Evolutionary conservation across 1,140 invertebrate species (phyloP).

Genomic region (Pygmarrhopalites habei): DNA sequence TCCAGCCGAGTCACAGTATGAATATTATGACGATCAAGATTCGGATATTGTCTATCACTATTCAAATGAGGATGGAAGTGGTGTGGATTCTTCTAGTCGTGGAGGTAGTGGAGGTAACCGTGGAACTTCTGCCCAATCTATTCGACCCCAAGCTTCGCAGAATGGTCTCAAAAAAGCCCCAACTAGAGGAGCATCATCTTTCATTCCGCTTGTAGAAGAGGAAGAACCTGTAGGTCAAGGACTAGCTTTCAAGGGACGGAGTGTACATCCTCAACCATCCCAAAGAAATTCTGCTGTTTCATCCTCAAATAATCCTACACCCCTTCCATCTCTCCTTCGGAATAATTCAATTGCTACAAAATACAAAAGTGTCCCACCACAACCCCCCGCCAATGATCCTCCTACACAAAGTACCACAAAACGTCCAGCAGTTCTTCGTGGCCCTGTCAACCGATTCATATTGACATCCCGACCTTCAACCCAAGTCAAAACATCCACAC

Average conservation of each 20-base stretch:
- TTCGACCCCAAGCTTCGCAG: not conserved
- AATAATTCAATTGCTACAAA: not conserved
- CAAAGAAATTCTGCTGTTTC: constrained; percentile 6
- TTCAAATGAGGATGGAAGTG: constrained; percentile 12
- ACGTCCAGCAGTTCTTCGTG: constrained; percentile 4
- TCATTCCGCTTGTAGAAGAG: constrained; percentile 24
- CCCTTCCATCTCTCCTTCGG: not conserved
- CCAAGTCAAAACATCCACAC: too few relatives aligned
- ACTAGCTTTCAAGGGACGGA: constrained; percentile 20
- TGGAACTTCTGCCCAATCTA: not conserved
- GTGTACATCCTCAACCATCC: constrained; percentile 15
- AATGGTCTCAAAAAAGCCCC: not conserved
- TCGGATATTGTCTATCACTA: constrained; percentile 23
- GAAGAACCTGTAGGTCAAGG: constrained; percentile 6
- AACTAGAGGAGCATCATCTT: constrained; percentile 15
- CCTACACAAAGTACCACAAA: not conserved
- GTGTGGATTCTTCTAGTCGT: not conserved
- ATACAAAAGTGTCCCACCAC: not conserved
- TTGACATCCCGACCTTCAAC: not conserved
- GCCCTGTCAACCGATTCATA: constrained; percentile 11
- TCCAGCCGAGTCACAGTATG: constrained; percentile 26
- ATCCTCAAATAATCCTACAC: not conserved
- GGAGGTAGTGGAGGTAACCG: not conserved
- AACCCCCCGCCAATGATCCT: not conserved
- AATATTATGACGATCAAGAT: constrained; percentile 32